Evolutionary conservation across 2,113 vertebrate genomes (phyloP).

Genomic region (Labeo rohita): DNA sequence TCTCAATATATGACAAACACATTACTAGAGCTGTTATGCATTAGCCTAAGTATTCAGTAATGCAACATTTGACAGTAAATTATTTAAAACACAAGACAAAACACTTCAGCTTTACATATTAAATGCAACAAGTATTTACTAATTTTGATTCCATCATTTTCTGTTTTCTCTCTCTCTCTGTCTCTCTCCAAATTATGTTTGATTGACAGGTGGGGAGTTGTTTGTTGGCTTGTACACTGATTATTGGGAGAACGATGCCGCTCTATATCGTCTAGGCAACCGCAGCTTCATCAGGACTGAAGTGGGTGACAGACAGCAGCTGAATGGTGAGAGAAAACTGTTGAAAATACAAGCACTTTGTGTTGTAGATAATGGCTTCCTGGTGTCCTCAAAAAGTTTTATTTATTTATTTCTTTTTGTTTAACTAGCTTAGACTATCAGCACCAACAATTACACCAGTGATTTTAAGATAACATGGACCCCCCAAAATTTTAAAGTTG

Average conservation of each 20-base stretch:
- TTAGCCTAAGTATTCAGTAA: neutral
- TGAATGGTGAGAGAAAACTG: conserved; percentile 80
- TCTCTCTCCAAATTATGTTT: neutral
- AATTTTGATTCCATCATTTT: neutral
- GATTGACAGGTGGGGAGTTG: conserved; percentile 81
- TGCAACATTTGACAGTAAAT: neutral
- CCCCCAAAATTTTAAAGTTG: no score
- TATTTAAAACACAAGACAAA: neutral
- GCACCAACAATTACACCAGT: neutral
- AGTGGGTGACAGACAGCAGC: conserved; percentile 84
- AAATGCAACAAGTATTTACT: neutral
- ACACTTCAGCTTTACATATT: neutral
- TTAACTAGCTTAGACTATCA: no score
- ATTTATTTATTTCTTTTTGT: no score
- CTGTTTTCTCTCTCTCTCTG: neutral
- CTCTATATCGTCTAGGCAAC: conserved; percentile 83
- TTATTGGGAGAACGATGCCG: conserved; percentile 93
- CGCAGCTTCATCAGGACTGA: conserved; percentile 86
- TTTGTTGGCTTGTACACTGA: conserved; percentile 91
- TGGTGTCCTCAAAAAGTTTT: neutral
- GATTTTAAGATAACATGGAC: neutral
- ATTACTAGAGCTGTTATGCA: neutral
- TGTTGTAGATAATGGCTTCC: neutral
- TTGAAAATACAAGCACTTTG: neutral
- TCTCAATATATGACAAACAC: neutral